A percentile compares a stretch with the other conserved stretches of the same genome.
Conservation (phyloP, 2,888 invertebrate genomes). For the Hoplodrina blanda region DNA sequence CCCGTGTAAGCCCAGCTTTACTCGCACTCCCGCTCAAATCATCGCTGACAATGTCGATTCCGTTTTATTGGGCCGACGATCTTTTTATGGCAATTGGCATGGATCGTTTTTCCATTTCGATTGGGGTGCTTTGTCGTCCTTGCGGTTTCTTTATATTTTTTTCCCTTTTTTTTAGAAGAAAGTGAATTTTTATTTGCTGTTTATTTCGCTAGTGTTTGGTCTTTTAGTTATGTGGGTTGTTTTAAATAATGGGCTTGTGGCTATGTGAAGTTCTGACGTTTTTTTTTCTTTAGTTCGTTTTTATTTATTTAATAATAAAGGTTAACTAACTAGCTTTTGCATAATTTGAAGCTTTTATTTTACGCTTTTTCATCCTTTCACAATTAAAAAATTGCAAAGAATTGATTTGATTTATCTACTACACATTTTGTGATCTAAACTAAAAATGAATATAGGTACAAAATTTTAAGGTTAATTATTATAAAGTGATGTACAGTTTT, state of each 20-base stretch:
- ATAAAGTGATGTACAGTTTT: no score
- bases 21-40: slow-evolving; percentile 73
- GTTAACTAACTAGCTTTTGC: no score
- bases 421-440: not conserved
- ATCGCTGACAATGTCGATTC: slow-evolving; percentile 87
- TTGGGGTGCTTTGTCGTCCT: slow-evolving; percentile 80
- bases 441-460: not conserved
- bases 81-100: slow-evolving; percentile 88
- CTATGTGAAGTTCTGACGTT: not conserved
- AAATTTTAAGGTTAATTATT: no score
- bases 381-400: no score
- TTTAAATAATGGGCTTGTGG: not conserved
- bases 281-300: not conserved
- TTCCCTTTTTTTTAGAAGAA: slow-evolving; percentile 65
- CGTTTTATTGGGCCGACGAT: slow-evolving; percentile 86
- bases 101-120: slow-evolving; percentile 86
- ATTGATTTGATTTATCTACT: no score
- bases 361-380: no score
- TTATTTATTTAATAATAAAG: not conserved
- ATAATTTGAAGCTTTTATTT: no score
- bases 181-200: slow-evolving; percentile 72
- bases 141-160: slow-evolving; percentile 68
- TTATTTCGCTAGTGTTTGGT: slow-evolving; percentile 48
- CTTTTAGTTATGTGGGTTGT: slow-evolving; percentile 3
- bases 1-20: slow-evolving; percentile 23